Conservation (phyloP, 2,888 invertebrate species). For the Polydrusus tereticollis region DNA sequence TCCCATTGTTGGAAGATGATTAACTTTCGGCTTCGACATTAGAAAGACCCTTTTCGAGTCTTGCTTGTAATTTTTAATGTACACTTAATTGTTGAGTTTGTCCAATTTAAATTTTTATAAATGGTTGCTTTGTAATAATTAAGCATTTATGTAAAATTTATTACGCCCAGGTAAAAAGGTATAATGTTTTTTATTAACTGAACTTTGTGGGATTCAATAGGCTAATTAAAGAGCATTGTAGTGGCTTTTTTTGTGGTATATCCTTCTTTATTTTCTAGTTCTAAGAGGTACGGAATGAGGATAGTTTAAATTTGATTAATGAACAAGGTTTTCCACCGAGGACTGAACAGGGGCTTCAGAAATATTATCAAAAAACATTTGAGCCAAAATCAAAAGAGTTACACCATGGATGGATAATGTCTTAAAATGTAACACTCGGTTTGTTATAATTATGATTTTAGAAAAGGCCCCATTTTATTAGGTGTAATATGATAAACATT, state of each 20-base stretch:
- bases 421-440: no score
- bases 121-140: slow-evolving; percentile 55
- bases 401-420: no score
- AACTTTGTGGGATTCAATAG: slow-evolving; percentile 27
- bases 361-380: no score
- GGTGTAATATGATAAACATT: no score
- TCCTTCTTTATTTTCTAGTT: slow-evolving; percentile 17
- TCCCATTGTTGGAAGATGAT: slow-evolving; percentile 61
- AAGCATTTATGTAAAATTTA: slow-evolving; percentile 53
- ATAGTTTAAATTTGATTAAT: slow-evolving; percentile 28
- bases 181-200: slow-evolving; percentile 15
- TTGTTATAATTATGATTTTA: no score
- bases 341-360: no score
- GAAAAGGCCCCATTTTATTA: no score
- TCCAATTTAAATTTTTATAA: slow-evolving; percentile 53
- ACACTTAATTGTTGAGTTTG: slow-evolving; percentile 62
- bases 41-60: slow-evolving; percentile 58
- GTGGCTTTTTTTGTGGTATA: slow-evolving; percentile 30
- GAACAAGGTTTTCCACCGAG: no score
- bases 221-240: slow-evolving; percentile 44
- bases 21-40: slow-evolving; percentile 58
- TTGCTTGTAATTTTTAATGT: slow-evolving; percentile 65
- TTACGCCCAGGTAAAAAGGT: slow-evolving; percentile 49
- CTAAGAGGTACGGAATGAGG: not conserved
- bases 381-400: no score